These are phyloP conservation scores for Diabrotica undecimpunctata DNA, from an alignment of 1,140 invertebrate genomes.

Conservation along the genomic window DNA sequence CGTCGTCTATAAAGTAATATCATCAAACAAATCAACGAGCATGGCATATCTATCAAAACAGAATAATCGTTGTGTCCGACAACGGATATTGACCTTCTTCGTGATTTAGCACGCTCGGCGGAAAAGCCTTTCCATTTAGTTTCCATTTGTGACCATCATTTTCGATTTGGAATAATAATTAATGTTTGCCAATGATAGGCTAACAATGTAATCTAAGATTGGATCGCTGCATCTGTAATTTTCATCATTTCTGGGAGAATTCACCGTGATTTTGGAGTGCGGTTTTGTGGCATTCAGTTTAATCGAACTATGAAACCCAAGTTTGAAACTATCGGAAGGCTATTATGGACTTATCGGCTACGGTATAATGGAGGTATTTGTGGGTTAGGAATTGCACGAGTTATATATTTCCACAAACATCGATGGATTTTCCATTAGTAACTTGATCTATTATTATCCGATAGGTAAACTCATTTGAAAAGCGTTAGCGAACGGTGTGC, in stretches of 20 bases:
- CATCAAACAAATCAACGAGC: no score
- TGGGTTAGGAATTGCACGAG: no score
- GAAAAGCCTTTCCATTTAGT: conserved; percentile 12
- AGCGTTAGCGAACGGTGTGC: no score
- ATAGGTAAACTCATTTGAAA: no score
- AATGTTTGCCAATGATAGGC: conserved; percentile 7
- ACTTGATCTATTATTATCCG: no score
- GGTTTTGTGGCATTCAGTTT: background rate
- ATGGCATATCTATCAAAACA: no score
- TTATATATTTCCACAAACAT: no score
- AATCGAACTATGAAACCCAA: background rate
- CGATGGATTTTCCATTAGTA: no score
- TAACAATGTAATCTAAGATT: conserved; percentile 13
- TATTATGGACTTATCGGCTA: background rate
- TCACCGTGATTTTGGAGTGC: conserved; percentile 3
- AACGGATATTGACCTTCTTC: conserved; percentile 16
- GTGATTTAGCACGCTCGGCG: conserved; percentile 15
- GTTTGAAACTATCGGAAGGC: background rate
- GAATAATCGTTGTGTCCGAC: no score
- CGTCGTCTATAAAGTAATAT: no score
- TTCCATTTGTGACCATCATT: conserved; percentile 11
- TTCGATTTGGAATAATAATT: conserved; percentile 11
- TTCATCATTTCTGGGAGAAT: background rate
- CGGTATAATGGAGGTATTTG: background rate
- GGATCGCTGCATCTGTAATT: conserved; percentile 3